These are phyloP conservation scores for Gonocerus acuteangulatus DNA, from an alignment of 2,888 invertebrate genomes.

Conservation along the genomic window DNA sequence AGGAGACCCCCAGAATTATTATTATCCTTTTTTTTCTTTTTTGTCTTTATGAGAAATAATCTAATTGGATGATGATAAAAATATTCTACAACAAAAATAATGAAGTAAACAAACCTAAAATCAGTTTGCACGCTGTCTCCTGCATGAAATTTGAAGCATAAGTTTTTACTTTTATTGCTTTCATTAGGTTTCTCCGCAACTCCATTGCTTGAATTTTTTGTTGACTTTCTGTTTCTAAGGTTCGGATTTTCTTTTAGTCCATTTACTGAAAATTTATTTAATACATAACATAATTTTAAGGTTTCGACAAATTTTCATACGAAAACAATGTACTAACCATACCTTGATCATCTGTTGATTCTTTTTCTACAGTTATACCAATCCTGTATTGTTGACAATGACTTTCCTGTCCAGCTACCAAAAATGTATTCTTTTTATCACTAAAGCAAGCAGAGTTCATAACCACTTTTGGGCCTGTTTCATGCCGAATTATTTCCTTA, in stretches of 20 bases:
- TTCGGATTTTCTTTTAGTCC: slow-evolving; percentile 24
- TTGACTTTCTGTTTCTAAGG: slow-evolving; percentile 26
- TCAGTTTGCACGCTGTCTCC: slow-evolving; percentile 78
- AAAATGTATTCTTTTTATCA: slow-evolving; percentile 63
- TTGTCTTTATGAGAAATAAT: too few relatives aligned
- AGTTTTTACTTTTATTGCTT: slow-evolving; percentile 44
- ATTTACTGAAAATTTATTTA: slow-evolving; percentile 28
- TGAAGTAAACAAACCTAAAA: slow-evolving; percentile 52
- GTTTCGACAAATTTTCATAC: too few relatives aligned
- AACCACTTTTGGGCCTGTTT: slow-evolving; percentile 80
- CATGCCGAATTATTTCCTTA: slow-evolving; percentile 80
- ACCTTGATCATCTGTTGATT: slow-evolving; percentile 37
- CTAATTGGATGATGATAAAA: too few relatives aligned
- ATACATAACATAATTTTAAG: too few relatives aligned
- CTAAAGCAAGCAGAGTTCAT: slow-evolving; percentile 81
- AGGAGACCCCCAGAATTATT: too few relatives aligned
- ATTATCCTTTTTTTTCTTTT: too few relatives aligned
- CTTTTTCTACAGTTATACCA: slow-evolving; percentile 45
- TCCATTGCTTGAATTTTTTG: neutral
- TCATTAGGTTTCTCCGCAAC: slow-evolving; percentile 42
- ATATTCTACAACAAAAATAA: too few relatives aligned
- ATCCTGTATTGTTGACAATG: slow-evolving; percentile 80
- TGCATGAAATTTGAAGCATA: slow-evolving; percentile 68
- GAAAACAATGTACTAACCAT: neutral
- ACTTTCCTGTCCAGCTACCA: slow-evolving; percentile 87